These are phyloP conservation scores for Oophaga pumilio DNA, from an alignment of 2,113 vertebrate species.

Conservation along the genomic window DNA sequence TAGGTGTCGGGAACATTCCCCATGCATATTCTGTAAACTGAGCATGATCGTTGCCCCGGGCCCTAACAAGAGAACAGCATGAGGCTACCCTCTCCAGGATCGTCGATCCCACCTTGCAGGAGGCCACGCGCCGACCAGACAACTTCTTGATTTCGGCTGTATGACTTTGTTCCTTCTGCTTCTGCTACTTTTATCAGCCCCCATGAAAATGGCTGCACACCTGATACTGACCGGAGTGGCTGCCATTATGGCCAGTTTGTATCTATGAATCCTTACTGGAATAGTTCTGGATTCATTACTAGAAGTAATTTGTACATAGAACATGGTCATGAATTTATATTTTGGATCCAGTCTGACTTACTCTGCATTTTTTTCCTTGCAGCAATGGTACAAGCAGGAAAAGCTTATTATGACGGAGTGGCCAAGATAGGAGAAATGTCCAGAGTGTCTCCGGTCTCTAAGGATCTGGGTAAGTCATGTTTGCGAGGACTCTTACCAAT, in stretches of 20 bases:
- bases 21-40: too few species aligned
- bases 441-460: slow-evolving; percentile 87
- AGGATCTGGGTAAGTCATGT: slow-evolving; percentile 86
- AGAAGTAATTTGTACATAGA: background rate
- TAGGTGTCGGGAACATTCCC: too few species aligned
- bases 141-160: too few species aligned
- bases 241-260: background rate
- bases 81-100: too few species aligned
- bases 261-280: background rate
- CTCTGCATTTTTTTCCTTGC: slow-evolving; percentile 56
- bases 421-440: slow-evolving; percentile 92
- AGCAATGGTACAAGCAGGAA: slow-evolving; percentile 91
- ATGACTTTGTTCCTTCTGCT: too few species aligned
- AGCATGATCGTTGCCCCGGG: too few species aligned
- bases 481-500: too few species aligned
- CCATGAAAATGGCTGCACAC: background rate
- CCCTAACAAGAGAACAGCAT: too few species aligned
- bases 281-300: background rate
- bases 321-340: background rate
- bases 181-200: too few species aligned
- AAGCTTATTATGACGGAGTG: slow-evolving; percentile 90
- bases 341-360: background rate
- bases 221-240: background rate
- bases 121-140: too few species aligned
- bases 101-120: too few species aligned